Evolutionary conservation across 2,888 invertebrate species (phyloP), one percentile per base, ranked within the genome.

Genomic region (Bunonema sp.): DNA sequence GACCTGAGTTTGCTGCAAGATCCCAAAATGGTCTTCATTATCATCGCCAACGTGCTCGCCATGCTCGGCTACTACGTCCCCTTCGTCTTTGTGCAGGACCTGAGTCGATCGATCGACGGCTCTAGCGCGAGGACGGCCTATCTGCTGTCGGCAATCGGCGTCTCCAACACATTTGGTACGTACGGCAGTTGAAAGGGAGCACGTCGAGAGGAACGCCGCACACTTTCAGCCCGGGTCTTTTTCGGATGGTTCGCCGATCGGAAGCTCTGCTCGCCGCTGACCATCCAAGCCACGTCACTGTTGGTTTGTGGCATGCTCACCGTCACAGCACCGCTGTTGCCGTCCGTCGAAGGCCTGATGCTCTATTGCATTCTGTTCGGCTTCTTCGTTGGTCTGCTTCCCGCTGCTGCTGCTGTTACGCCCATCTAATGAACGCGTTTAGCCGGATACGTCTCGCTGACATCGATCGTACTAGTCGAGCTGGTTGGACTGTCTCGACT

Each of bases 41-140:
- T 82, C 16, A 57, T 86, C 40, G 89, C 89, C 22, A 97, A 93
- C 72, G 85, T 97, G 70, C 80, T 84, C 66, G 87, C 86, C 38
- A 88, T 86, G 71, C 80, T 89, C 68, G 88, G 88, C 45, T 89
- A 87, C 74, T 85, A 87, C 70, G 79, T 88, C 67, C 89, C 89
- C 24, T 88, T 87, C 69, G 80, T 87, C 34, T 88, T 83, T 52
- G 48, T 68, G 22, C 59, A 62, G 40, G 57, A 58, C 39, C 47
- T 65, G 39, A 60, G 63, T 21, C 31, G 41, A 8, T 42, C 47
- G 2, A 46, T 53, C 34, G 35, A 47, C 21, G 41, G 57, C 28
- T 42, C 45, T 4, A 37, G 41, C 4, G 21, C 43, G 5, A 36
- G 46, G 37, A 57, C 57, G 10, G 44, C 52, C 8, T 53, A 57